phyloP scores from a whole-genome alignment of 92 coral and sea anemone genomes.

The Ricordea florida region DNA sequence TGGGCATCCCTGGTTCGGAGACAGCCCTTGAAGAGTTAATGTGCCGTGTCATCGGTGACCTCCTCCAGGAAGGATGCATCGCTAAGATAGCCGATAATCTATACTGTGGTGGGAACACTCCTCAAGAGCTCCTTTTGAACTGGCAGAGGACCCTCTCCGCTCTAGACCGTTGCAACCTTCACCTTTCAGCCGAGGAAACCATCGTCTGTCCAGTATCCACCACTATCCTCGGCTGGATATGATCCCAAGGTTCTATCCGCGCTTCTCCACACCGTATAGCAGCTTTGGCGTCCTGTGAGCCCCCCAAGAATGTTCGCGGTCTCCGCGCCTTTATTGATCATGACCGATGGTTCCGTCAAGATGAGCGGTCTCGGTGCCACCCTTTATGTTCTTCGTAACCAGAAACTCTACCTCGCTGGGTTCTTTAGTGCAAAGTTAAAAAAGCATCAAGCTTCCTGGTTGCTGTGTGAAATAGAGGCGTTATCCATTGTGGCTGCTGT shows the following conservation, averaged over 20 bases:
- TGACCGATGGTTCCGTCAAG: constrained; percentile 6
- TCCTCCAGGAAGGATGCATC: no score
- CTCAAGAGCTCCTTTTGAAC: no score
- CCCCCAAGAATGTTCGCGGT: no score
- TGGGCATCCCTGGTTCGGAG: constrained; percentile 20
- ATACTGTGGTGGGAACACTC: no score
- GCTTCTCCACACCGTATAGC: background rate
- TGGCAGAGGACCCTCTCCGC: no score
- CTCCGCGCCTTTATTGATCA: background rate
- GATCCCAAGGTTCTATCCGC: background rate
- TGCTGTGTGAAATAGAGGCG: background rate
- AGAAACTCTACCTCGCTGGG: constrained; percentile 1
- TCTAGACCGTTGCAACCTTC: no score
- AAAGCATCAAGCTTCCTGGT: background rate
- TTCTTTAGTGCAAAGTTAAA: constrained; percentile 6
- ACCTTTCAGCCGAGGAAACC: no score
- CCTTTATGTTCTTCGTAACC: background rate
- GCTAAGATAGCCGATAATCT: no score
- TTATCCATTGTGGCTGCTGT: constrained; percentile 37
- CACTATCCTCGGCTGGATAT: background rate
- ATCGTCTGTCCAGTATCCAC: no score
- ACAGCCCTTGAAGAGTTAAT: constrained; percentile 18
- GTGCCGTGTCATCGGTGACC: constrained; percentile 8
- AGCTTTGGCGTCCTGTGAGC: background rate
- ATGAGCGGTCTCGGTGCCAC: constrained; percentile 18